A percentile compares a stretch with the other conserved stretches of the same genome.
These are phyloP conservation scores for Eurosta solidaginis DNA, from an alignment of 1,140 invertebrate genomes.

Conservation along the genomic window DNA sequence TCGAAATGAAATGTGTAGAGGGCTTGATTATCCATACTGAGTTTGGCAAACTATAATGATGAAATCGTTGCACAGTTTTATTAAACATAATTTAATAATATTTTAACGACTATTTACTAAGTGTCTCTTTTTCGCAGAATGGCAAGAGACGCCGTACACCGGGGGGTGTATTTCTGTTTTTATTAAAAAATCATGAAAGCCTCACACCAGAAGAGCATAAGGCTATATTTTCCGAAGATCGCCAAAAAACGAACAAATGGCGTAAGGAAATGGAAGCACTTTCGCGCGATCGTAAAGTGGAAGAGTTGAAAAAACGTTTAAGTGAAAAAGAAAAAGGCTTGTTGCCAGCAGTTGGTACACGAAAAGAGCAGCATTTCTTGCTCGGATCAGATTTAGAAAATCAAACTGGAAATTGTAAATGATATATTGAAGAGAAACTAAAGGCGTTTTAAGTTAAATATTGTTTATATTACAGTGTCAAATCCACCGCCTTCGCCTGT, in stretches of 20 bases:
- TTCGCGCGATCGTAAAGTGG: slow-evolving; percentile 67
- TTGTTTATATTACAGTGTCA: slow-evolving; percentile 60
- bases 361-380: slow-evolving; percentile 61
- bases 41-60: no score
- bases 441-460: background rate
- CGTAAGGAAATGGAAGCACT: slow-evolving; percentile 63
- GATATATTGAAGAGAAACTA: background rate
- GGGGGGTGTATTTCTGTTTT: slow-evolving; percentile 81
- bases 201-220: slow-evolving; percentile 71
- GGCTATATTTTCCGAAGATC: slow-evolving; percentile 74
- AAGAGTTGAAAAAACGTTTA: slow-evolving; percentile 65
- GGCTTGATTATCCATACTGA: no score
- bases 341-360: slow-evolving; percentile 64
- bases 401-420: slow-evolving; percentile 63
- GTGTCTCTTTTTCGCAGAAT: slow-evolving; percentile 64
- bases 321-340: slow-evolving; percentile 63
- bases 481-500: slow-evolving; percentile 80
- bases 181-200: slow-evolving; percentile 75
- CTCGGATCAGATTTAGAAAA: slow-evolving; percentile 62
- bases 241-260: slow-evolving; percentile 63
- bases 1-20: no score
- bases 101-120: background rate
- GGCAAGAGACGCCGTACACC: slow-evolving; percentile 78
- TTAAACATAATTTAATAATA: no score
- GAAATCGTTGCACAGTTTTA: no score